phyloP scores from a whole-genome alignment of 1,140 invertebrate species.

The Scaptomyza montana region DNA sequence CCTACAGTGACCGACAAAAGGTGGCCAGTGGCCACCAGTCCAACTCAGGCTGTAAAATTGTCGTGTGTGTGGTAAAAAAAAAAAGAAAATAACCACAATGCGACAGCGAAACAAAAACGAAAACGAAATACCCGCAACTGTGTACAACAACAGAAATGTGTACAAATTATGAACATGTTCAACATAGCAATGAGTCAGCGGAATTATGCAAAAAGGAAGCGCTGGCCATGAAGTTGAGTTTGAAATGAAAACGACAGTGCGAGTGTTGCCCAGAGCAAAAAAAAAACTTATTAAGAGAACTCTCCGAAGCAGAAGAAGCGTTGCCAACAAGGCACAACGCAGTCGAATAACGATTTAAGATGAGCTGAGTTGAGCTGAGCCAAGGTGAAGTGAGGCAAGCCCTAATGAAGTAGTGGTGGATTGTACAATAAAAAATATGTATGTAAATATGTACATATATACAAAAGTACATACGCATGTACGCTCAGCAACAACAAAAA shows the following conservation, averaged over 20 bases:
- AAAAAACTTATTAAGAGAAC: slow-evolving; percentile 15
- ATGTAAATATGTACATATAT: background rate
- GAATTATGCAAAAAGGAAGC: slow-evolving; percentile 60
- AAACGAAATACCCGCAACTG: background rate
- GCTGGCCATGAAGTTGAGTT: slow-evolving; percentile 43
- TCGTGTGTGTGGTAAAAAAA: slow-evolving; percentile 20
- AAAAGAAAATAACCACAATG: slow-evolving; percentile 25
- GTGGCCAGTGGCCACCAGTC: slow-evolving; percentile 11
- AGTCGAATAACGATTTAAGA: slow-evolving; percentile 35
- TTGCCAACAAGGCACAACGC: slow-evolving; percentile 20
- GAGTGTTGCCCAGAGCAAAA: slow-evolving; percentile 16
- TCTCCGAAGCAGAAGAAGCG: slow-evolving; percentile 4
- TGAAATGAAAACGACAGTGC: slow-evolving; percentile 51
- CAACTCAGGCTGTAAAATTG: slow-evolving; percentile 30
- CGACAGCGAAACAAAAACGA: background rate
- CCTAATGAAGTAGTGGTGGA: slow-evolving; percentile 33
- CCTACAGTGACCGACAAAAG: slow-evolving; percentile 12
- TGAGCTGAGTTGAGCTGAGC: slow-evolving; percentile 22
- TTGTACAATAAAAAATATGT: slow-evolving; percentile 53
- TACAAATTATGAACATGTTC: slow-evolving; percentile 48
- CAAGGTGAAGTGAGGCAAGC: slow-evolving; percentile 28
- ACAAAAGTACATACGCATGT: slow-evolving; percentile 12
- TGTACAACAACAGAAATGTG: slow-evolving; percentile 2
- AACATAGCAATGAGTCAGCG: slow-evolving; percentile 59
- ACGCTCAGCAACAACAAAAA: slow-evolving; percentile 20